These are phyloP conservation scores for Dryobates pubescens DNA, from an alignment of 2,797 vertebrate species.

Conservation along the genomic window DNA sequence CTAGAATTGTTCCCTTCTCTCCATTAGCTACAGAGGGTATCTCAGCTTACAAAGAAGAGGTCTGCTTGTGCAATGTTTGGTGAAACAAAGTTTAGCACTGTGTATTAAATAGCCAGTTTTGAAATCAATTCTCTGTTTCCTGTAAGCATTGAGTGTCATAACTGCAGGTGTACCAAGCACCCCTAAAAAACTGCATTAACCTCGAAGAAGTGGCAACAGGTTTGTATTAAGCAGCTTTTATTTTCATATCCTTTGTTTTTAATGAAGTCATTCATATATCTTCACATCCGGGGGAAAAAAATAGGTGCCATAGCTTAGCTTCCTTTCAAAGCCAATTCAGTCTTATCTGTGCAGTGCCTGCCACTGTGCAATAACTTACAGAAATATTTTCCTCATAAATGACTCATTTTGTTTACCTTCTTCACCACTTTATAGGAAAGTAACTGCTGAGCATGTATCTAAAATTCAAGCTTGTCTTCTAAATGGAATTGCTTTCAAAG, in stretches of 20 bases:
- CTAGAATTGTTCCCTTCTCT: neutral
- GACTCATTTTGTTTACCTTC: neutral
- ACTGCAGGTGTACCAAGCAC: neutral
- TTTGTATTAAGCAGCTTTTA: neutral
- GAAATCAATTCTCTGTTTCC: neutral
- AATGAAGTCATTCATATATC: neutral
- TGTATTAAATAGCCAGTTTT: neutral
- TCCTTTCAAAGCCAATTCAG: neutral
- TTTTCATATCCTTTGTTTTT: neutral
- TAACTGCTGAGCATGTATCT: neutral
- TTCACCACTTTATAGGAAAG: neutral
- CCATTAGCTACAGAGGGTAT: neutral
- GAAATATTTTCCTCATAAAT: neutral
- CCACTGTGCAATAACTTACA: neutral
- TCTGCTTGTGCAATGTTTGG: neutral
- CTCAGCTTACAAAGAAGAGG: neutral
- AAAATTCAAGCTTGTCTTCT: neutral
- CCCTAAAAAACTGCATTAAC: neutral
- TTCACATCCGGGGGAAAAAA: neutral
- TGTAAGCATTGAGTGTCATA: rapidly evolving
- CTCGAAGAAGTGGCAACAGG: neutral
- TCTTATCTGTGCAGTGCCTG: constrained; percentile 1
- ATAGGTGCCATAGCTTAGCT: neutral
- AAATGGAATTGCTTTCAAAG: neutral
- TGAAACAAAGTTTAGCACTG: neutral